Evolutionary conservation across 2,113 vertebrate genomes (phyloP).

Genomic region (Anser brachyrhynchus): DNA sequence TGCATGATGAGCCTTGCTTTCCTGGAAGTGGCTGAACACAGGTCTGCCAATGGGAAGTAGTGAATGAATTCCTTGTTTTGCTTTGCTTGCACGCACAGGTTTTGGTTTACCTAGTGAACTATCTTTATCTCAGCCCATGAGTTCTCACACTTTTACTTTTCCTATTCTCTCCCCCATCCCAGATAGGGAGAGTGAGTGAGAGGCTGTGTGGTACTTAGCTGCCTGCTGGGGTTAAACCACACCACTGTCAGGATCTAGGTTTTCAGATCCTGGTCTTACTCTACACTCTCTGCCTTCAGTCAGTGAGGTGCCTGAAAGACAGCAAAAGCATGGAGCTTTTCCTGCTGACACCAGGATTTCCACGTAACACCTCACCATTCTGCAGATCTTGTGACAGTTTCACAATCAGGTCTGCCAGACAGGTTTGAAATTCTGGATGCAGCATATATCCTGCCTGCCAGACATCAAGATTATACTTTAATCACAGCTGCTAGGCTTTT

Average conservation of each 20-base stretch:
- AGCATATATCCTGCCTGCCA: neutral
- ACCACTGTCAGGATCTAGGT: neutral
- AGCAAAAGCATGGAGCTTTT: neutral
- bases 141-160: no score
- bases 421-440: neutral
- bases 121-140: no score
- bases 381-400: neutral
- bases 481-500: neutral
- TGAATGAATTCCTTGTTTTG: no score
- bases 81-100: no score
- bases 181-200: no score
- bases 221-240: no score
- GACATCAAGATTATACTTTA: neutral
- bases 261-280: neutral
- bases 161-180: no score
- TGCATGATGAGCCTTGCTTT: no score
- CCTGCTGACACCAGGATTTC: neutral
- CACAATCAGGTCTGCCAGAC: neutral
- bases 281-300: neutral
- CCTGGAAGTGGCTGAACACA: no score
- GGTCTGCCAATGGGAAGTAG: no score
- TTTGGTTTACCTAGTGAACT: no score
- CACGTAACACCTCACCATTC: neutral
- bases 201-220: no score
- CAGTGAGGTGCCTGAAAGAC: neutral